Evolutionary conservation across 1,140 invertebrate genomes (phyloP).

Genomic region (Phocides pigmalion): DNA sequence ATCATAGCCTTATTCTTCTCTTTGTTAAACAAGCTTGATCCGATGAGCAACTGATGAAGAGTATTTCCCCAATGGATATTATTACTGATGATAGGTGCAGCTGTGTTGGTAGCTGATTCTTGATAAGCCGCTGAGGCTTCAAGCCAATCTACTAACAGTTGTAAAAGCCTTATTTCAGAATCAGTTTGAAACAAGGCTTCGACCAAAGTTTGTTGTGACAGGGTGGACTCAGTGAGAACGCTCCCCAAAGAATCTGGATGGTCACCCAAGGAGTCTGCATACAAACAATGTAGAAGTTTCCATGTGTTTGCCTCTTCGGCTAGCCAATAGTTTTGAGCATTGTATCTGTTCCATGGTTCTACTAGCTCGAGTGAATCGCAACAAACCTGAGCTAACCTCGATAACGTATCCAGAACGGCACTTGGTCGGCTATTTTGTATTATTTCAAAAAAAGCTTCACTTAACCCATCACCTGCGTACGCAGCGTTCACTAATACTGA

Average conservation of each 20-base stretch:
- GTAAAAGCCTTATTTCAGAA: conserved; percentile 89
- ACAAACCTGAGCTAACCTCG: conserved; percentile 77
- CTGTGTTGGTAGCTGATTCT: conserved; percentile 85
- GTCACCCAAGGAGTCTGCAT: conserved; percentile 88
- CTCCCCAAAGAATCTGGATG: conserved; percentile 81
- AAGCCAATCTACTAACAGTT: conserved; percentile 96
- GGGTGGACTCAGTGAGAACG: conserved; percentile 76
- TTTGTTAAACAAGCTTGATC: conserved; percentile 79
- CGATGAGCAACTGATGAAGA: conserved; percentile 89
- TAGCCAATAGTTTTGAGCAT: conserved; percentile 86
- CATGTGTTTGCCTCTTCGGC: conserved; percentile 94
- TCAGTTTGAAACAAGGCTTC: conserved; percentile 83
- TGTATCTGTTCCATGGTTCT: conserved; percentile 82
- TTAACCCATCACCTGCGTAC: conserved; percentile 64
- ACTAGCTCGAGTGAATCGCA: conserved; percentile 75
- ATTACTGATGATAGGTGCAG: conserved; percentile 88
- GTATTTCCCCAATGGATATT: conserved; percentile 96
- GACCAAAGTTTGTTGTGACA: conserved; percentile 75
- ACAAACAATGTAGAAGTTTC: conserved; percentile 92
- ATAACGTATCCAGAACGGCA: conserved; percentile 71
- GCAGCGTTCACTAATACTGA: conserved; percentile 62
- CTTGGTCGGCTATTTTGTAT: conserved; percentile 75
- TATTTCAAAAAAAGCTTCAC: conserved; percentile 76
- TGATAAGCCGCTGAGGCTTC: conserved; percentile 92
- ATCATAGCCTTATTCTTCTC: conserved; percentile 82